A percentile compares a stretch with the other conserved stretches of the same genome.
Conservation (phyloP, 2,797 vertebrate genomes). For the Dicrostonyx torquatus region DNA sequence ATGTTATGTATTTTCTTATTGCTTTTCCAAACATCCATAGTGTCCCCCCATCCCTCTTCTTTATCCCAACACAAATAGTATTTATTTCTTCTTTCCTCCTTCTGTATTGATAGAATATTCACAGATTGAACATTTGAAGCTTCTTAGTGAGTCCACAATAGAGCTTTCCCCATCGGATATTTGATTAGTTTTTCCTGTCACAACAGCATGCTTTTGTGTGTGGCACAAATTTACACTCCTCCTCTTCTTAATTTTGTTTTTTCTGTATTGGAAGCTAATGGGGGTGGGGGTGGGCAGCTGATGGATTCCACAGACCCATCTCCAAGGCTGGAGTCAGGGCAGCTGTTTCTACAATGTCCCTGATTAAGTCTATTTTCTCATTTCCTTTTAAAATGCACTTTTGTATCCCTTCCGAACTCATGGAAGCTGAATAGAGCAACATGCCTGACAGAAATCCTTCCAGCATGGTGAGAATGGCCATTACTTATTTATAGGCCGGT, state of each 20-base stretch:
- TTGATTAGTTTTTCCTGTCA: conserved; percentile 47
- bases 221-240: neutral
- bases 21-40: neutral
- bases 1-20: neutral
- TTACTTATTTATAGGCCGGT: neutral
- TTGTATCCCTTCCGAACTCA: conserved; percentile 21
- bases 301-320: neutral
- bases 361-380: neutral
- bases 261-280: neutral
- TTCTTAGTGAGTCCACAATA: neutral
- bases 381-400: neutral
- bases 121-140: neutral
- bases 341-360: neutral
- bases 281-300: neutral
- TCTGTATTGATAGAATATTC: neutral
- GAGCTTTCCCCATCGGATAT: neutral
- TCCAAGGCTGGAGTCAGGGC: neutral
- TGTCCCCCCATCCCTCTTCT: neutral
- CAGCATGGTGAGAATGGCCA: neutral
- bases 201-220: neutral
- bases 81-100: neutral
- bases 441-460: neutral
- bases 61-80: conserved; percentile 8
- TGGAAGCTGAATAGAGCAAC: neutral
- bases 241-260: neutral